phyloP scores from a whole-genome alignment of 2,113 vertebrate species.

The Potamarius usumacintae region DNA sequence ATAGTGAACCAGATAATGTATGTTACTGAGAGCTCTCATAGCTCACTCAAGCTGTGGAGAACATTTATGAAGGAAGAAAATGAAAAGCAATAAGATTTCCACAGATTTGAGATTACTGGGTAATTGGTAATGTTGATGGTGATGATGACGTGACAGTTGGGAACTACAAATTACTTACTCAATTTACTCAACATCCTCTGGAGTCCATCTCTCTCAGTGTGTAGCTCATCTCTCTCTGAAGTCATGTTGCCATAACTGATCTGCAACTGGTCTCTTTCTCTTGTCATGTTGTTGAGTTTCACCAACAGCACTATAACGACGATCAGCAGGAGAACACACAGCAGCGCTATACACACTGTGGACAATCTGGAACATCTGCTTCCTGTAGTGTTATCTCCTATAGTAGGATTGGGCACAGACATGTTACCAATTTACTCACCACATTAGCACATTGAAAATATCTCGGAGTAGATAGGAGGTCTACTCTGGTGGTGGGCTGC shows the following conservation, averaged over 20 bases:
- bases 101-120: not conserved
- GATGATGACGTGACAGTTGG: not conserved
- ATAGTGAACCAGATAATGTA: too few species aligned
- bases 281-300: not conserved
- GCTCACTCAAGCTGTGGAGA: not conserved
- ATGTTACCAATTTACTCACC: not conserved
- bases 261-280: constrained; percentile 10
- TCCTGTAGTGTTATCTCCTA: not conserved
- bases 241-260: not conserved
- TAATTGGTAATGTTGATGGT: not conserved
- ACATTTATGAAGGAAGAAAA: not conserved
- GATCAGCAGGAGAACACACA: not conserved
- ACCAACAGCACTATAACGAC: not conserved
- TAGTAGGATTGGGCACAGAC: not conserved
- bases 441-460: not conserved
- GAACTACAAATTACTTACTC: not conserved
- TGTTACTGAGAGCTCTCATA: not conserved
- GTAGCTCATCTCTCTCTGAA: not conserved
- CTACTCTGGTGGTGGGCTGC: not conserved
- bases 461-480: not conserved
- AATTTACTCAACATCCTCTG: not conserved
- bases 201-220: not conserved
- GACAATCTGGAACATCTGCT: not conserved
- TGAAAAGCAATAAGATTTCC: not conserved
- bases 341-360: not conserved